A percentile compares a stretch with the other conserved stretches of the same genome.
phyloP scores from a whole-genome alignment of 2,797 vertebrate genomes.

The Atherinosoma microstoma region DNA sequence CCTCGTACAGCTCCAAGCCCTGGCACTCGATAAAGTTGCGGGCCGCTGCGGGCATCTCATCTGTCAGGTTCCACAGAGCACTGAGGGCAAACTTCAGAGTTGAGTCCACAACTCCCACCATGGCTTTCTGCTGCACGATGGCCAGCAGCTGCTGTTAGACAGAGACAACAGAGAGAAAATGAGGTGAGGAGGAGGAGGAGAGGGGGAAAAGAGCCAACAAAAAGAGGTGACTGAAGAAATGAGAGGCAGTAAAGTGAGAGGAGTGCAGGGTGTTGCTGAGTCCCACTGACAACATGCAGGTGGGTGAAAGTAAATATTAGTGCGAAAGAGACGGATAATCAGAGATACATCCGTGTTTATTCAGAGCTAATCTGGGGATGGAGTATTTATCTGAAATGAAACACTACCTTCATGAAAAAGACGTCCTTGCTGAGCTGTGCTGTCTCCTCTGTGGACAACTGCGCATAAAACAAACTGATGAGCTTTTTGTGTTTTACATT shows the following conservation, averaged over 20 bases:
- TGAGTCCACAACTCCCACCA: slow-evolving; percentile 89
- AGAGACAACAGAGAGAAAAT: slow-evolving; percentile 18
- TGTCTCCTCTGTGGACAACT: slow-evolving; percentile 75
- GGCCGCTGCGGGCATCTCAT: slow-evolving; percentile 91
- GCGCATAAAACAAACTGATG: slow-evolving; percentile 30
- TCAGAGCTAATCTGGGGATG: not conserved
- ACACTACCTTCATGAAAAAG: slow-evolving; percentile 91
- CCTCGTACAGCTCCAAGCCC: slow-evolving; percentile 93
- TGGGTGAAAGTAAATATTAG: not conserved
- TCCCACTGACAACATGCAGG: slow-evolving; percentile 13
- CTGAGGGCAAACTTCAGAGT: slow-evolving; percentile 93
- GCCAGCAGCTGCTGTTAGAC: slow-evolving; percentile 89
- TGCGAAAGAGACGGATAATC: not conserved
- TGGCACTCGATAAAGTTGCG: slow-evolving; percentile 93
- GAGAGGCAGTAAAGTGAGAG: slow-evolving; percentile 25
- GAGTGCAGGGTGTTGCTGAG: slow-evolving; percentile 15
- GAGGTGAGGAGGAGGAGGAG: not conserved
- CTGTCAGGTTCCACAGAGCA: slow-evolving; percentile 95
- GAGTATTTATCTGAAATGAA: not conserved
- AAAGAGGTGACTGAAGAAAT: slow-evolving; percentile 27
- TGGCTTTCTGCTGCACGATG: slow-evolving; percentile 94
- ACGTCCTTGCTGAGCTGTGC: slow-evolving; percentile 88
- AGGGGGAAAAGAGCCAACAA: not conserved
- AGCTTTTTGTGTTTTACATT: slow-evolving; percentile 1
- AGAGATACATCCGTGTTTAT: not conserved